Base-by-base conservation (phyloP, 35 echinoderm and acorn worm species). In the Amphiura filiformis region DNA sequence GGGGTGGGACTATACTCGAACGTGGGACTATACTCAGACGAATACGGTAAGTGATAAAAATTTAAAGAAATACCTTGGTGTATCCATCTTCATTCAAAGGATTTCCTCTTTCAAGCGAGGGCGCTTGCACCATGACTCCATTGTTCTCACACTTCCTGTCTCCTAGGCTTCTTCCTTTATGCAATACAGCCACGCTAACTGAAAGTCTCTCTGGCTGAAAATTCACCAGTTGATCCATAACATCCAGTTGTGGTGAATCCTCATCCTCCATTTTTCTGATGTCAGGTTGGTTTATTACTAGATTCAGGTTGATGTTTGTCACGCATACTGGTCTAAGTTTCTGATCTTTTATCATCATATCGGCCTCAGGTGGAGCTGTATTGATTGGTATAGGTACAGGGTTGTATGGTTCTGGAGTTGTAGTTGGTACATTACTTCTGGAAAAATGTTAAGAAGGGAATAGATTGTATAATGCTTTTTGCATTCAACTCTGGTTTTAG, bases 241-340 rank as follows among this genome's bases (percentile, higher is more conserved):
- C 26, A n/a, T 70, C 61, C 61, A 70, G 41, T 70, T 70, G 7
- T 70, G 15, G 15, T 11, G 61, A 70, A 2, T 70, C 61, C 26
- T 80, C 38, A 36, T 37, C 34, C 15, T 80, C 78, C 17, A 36
- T 32, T 22, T 36, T 39, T 39, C 78, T 39, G 38, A 80, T 32
- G 26, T 65, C n/a, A 36, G 56, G 38, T 70, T 75, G 88, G 37
- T 84, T 90, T 28, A 65, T 76, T 20, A 40, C 41, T 22, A 84
- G 81, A 37, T 90, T 83, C 57, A 83, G 32, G 15, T 36, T 35
- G 38, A 84, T 75, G 20, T 84, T 39, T 75, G 32, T 84, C 38
- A 90, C 28, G 35, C 88, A 80, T 20, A 75, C 75, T 32, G 64
- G 57, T 35, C n/a, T 32, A 13, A 84, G 64, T n/a, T 57, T 26